These are phyloP conservation scores for Coboldia fuscipes DNA, from an alignment of 1,140 invertebrate species.

Conservation along the genomic window DNA sequence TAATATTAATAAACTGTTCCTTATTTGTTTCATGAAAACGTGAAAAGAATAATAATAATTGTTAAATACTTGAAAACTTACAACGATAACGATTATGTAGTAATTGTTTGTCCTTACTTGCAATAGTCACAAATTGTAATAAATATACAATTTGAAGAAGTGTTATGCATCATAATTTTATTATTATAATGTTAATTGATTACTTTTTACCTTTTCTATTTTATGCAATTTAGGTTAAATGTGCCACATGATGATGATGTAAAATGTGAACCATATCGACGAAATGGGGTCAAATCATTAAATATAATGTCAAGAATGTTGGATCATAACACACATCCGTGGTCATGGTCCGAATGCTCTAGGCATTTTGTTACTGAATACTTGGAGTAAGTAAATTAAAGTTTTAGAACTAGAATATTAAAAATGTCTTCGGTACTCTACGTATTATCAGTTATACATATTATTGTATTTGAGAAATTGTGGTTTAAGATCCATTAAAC, in stretches of 20 bases:
- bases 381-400: slow-evolving; percentile 57
- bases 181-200: background rate
- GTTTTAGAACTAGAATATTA: background rate
- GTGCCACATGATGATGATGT: slow-evolving; percentile 77
- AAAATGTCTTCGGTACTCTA: background rate
- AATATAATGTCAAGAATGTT: slow-evolving; percentile 69
- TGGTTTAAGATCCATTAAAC: no score
- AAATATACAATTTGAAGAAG: no score
- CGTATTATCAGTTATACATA: no score
- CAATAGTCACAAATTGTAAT: no score
- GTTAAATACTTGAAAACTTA: no score
- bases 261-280: slow-evolving; percentile 36
- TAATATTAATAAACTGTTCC: no score
- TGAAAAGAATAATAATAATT: no score
- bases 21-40: no score
- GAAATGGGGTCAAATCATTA: slow-evolving; percentile 20
- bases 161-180: no score
- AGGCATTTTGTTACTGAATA: slow-evolving; percentile 65
- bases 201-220: slow-evolving; percentile 3
- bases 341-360: slow-evolving; percentile 79
- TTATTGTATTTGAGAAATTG: no score
- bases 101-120: no score
- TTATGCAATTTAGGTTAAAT: slow-evolving; percentile 37
- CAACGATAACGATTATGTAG: no score
- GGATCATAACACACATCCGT: slow-evolving; percentile 66